Base-by-base conservation (phyloP, 1,140 invertebrate genomes). In the Platyscapa corneri region DNA sequence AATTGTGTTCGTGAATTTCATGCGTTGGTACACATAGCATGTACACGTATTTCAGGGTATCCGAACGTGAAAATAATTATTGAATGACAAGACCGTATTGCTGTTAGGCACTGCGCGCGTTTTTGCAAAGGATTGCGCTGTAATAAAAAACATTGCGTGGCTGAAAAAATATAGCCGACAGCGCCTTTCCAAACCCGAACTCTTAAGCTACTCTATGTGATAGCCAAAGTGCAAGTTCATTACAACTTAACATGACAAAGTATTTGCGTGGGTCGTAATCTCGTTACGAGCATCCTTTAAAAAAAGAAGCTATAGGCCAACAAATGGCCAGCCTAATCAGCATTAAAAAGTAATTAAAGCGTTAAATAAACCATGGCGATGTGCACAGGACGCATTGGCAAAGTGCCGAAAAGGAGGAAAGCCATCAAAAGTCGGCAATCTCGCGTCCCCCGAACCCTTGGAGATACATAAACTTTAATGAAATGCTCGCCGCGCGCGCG, bases 401-500 rank as follows among this genome's bases (percentile, higher is more conserved):
- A 56, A 23, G 30, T 20, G 32, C 53, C 0, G 53, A 78, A 78
- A 64, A 23, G 34, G 20, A 37, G 23, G n/a, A 27, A 72, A 74
- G 46, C 70, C 27, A 82, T 82, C 53, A 82, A 74, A 74, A 70
- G 81, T 70, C n/a, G 70, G 49, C 37, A 83, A 83, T 75, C 70
- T 64, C 37, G 18, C 34, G 30, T n/a, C n/a, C 1, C 0, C 56
- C 37, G 60, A 70, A 42, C 67, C 74, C 46, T 1, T 5, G 72
- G 12, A 77, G 8, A 77, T 70, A 32, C 83, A 56, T 64, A 67
- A 84, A 84, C 75, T 84, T 84, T 78, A 78, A 84, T 84, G 83
- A 84, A 84, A 84, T 78, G 65, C 74, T 77, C 20, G 70, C 14
- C 3, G 74, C 39, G 16, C n/a, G 20, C 74, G 39, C 20, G 37